Evolutionary conservation across 53 echinoderm and acorn worm species (phyloP), one percentile per base, ranked within the genome.

Genomic region (Paelopatides confundens): DNA sequence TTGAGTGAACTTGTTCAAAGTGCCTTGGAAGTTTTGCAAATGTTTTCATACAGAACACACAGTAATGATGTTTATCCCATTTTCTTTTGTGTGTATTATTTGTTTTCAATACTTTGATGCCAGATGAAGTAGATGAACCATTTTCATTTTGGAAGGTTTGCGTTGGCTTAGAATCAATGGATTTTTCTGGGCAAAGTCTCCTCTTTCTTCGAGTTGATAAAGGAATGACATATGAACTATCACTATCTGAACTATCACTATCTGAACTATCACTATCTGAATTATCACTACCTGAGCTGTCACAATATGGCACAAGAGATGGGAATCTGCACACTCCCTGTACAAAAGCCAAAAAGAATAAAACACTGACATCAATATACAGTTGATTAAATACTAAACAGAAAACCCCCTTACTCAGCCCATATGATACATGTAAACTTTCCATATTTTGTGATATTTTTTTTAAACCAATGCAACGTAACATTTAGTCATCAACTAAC

Each of bases 1-100:
- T 21, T 2, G 32, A 8, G 66, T 89, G 89, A 12, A 81, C 6
- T 28, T 68, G 52, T n/a, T 31, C n/a, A 40, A 89, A 23, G 29
- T 89, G 89, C 70, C 89, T 36, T 38, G 85, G 85, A 14, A 90
- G 64, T 58, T 90, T 90, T 7, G 90, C 76, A 33, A 36, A 46
- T 8, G 71, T 18, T 34, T 70, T 4, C 62, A 70, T 70, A 33
- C 90, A 90, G 43, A 64, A 90, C 6, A 69, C 31, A 76, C 90
- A 90, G 30, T 39, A 63, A 12, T 85, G 53, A 13, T 47, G 58
- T 47, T 85, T 90, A 78, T 90, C 90, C 90, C 90, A 90, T 36
- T 85, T 90, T n/a, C 90, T 90, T 4, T 63, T 46, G 30, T 46
- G 15, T 4, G 2, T 24, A 14, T 90, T 90, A 46, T 86, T 77